These are phyloP conservation scores for Polia nebulosa DNA, from an alignment of 2,888 invertebrate genomes.

Conservation along the genomic window DNA sequence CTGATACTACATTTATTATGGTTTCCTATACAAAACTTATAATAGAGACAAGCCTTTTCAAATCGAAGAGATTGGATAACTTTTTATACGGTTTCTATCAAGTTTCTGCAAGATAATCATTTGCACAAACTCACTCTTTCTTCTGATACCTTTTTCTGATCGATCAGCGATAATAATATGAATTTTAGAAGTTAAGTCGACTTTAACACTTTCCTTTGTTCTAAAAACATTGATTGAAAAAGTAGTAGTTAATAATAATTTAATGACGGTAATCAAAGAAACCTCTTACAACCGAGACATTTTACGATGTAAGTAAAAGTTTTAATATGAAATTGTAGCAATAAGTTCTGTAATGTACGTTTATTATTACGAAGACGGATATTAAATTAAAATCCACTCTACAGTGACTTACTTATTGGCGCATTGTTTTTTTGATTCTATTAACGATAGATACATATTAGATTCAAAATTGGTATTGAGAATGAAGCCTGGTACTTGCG, in stretches of 20 bases:
- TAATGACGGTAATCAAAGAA: constrained; percentile 57
- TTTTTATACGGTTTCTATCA: constrained; percentile 29
- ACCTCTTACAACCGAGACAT: constrained; percentile 44
- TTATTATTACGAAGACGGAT: constrained; percentile 47
- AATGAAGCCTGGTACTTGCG: constrained; percentile 11
- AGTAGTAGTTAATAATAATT: constrained; percentile 36
- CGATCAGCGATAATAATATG: constrained; percentile 23
- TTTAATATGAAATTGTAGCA: constrained; percentile 57
- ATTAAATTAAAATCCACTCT: constrained; percentile 53
- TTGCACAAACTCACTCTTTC: constrained; percentile 35
- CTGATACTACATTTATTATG: constrained; percentile 61
- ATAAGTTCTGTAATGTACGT: constrained; percentile 47
- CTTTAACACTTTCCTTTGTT: constrained; percentile 49
- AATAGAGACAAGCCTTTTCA: constrained; percentile 49
- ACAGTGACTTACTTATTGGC: constrained; percentile 38
- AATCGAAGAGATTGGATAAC: constrained; percentile 47
- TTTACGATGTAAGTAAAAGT: constrained; percentile 64
- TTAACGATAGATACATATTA: constrained; percentile 37
- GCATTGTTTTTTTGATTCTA: constrained; percentile 54
- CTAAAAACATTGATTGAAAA: constrained; percentile 52
- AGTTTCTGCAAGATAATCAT: constrained; percentile 32
- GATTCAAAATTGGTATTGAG: constrained; percentile 39
- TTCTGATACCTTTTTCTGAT: constrained; percentile 7
- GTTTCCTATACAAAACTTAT: constrained; percentile 55
- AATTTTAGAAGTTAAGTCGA: constrained; percentile 7